Base-by-base conservation (phyloP, 2,797 vertebrate genomes). In the Cyclopterus lumpus region DNA sequence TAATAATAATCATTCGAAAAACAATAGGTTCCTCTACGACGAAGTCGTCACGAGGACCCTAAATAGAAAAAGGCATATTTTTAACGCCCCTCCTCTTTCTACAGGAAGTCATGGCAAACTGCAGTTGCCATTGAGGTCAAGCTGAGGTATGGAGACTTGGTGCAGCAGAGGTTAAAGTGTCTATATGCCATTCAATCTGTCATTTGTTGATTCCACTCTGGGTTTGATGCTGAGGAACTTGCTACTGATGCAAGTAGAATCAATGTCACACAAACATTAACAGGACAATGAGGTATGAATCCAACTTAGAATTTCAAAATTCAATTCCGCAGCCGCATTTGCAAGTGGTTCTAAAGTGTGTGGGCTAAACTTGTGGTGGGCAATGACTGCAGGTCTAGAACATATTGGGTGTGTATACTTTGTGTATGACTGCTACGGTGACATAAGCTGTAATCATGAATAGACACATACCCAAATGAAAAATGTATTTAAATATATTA, bases 71-170 rank as follows among this genome's bases (percentile, higher is more conserved):
- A 61, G 16, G 36, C 18, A 32, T 12, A 15, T 53, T 51, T 36
- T n/a, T 44, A 70, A 34, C 30, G 48, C 60, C 66, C 8, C 7
- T 38, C 16, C 28, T 49, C 60, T 58, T 42, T 63, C 70, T 18
- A 71, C 79, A 81, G 71, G 76, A 83, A 74, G 75, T 83, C 15
- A 38, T 32, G 66, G 34, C 24, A 72, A 57, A 79, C 24, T 40
- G 70, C 38, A 76, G 70, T 28, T 55, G 26, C 3, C 15, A 32
- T 55, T 36, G 55, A 65, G 46, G 65, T 66, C 73, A 77, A 30
- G 10, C n/a, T 8, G 26, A 34, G 46, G 30, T 30, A 57, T 10
- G n/a, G 7, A 59, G 22, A 38, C 20, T 34, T 0, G 8, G 1
- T 10, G 8, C n/a, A 55, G 44, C 34, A 54, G n/a, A 15, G 26